A percentile compares a stretch with the other conserved stretches of the same genome.
phyloP scores from a whole-genome alignment of 2,888 invertebrate genomes.

The Callimorpha dominula region DNA sequence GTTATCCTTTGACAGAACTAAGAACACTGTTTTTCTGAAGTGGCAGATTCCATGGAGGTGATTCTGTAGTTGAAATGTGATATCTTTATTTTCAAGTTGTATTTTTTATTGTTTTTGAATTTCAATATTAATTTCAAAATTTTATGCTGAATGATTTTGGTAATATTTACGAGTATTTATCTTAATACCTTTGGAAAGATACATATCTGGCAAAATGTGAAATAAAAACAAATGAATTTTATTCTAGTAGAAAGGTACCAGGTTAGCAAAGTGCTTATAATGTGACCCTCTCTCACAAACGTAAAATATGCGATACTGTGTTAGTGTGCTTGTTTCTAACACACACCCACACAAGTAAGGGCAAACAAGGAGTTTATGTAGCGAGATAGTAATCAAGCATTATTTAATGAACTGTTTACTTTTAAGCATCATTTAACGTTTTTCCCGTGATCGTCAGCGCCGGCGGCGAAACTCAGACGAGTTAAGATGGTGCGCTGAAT shows the following conservation, averaged over 20 bases:
- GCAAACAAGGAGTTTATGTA: constrained; percentile 2
- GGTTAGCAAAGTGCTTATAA: not conserved
- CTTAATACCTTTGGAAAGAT: too few species aligned
- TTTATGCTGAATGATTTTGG: too few species aligned
- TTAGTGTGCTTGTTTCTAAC: not conserved
- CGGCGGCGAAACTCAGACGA: constrained; percentile 19
- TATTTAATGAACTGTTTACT: constrained; percentile 9
- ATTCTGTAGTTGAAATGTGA: too few species aligned
- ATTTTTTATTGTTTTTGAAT: too few species aligned
- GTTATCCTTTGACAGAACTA: too few species aligned
- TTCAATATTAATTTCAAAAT: too few species aligned
- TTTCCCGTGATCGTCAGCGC: not conserved
- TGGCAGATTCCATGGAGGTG: too few species aligned
- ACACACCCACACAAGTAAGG: not conserved
- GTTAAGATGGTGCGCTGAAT: constrained; percentile 30
- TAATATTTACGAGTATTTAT: too few species aligned
- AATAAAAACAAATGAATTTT: not conserved
- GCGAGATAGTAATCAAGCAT: not conserved
- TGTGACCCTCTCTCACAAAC: not conserved
- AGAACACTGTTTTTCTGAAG: too few species aligned
- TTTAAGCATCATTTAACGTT: constrained; percentile 2
- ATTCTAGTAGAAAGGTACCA: not conserved
- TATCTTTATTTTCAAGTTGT: too few species aligned
- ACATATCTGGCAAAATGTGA: not conserved
- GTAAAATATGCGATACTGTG: not conserved